These are phyloP conservation scores for Brenthis ino DNA, from an alignment of 2,888 invertebrate species.

Conservation along the genomic window DNA sequence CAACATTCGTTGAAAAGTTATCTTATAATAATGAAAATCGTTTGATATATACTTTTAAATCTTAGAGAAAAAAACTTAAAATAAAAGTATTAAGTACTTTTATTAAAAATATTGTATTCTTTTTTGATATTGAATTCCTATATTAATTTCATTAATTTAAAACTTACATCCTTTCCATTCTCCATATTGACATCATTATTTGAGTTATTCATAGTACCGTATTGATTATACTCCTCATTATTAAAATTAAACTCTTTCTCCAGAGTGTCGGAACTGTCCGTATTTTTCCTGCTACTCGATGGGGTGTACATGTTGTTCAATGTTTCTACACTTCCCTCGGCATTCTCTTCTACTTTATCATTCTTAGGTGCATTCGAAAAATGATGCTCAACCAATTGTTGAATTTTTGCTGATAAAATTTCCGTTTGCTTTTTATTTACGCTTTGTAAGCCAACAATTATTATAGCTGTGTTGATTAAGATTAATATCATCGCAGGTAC, in stretches of 20 bases:
- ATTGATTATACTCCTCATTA: constrained; percentile 67
- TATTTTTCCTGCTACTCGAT: constrained; percentile 70
- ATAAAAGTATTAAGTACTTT: too few relatives aligned
- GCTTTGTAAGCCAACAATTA: constrained; percentile 80
- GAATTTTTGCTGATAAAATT: constrained; percentile 71
- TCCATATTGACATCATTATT: constrained; percentile 55
- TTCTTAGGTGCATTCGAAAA: constrained; percentile 69
- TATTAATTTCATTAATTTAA: too few relatives aligned
- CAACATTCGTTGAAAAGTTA: neutral
- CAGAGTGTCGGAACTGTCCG: constrained; percentile 70
- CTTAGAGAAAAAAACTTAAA: too few relatives aligned
- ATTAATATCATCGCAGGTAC: constrained; percentile 87
- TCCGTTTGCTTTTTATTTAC: constrained; percentile 75
- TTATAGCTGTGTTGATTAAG: constrained; percentile 83
- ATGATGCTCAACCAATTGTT: constrained; percentile 70
- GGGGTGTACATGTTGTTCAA: constrained; percentile 67
- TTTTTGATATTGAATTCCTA: too few relatives aligned
- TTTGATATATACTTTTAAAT: neutral
- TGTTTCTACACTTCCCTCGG: constrained; percentile 66
- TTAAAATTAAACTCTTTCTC: constrained; percentile 67
- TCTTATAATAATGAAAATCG: neutral
- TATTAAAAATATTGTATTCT: too few relatives aligned
- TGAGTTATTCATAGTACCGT: constrained; percentile 52
- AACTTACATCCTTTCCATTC: constrained; percentile 57
- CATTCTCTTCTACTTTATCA: constrained; percentile 49